Conservation (phyloP, 2,113 vertebrate species). For the Sceloporus undulatus region DNA sequence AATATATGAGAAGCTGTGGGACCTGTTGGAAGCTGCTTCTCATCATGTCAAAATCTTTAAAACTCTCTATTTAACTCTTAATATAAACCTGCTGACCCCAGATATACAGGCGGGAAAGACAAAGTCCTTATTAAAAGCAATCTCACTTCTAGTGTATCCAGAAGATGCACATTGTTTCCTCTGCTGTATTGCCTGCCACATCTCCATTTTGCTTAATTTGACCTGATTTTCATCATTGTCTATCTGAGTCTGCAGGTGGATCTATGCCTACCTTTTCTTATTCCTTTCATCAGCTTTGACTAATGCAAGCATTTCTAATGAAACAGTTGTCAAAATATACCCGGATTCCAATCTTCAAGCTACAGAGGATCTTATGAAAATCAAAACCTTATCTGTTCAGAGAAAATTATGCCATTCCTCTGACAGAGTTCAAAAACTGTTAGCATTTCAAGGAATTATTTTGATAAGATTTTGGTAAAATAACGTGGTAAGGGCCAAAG, state of each 20-base stretch:
- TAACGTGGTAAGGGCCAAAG: background rate
- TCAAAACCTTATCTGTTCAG: background rate
- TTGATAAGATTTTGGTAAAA: background rate
- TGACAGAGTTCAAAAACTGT: background rate
- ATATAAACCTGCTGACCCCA: constrained; percentile 10
- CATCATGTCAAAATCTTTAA: background rate
- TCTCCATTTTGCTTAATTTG: background rate
- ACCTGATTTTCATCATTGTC: background rate
- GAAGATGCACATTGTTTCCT: background rate
- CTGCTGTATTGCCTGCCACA: background rate
- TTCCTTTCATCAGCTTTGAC: background rate
- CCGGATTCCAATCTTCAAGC: background rate
- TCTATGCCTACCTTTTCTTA: background rate
- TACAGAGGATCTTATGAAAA: background rate
- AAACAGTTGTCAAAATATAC: background rate
- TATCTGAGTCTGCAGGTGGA: background rate
- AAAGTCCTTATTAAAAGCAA: background rate
- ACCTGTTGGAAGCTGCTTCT: background rate
- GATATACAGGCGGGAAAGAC: background rate
- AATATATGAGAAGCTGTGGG: background rate
- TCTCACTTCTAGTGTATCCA: constrained; percentile 6
- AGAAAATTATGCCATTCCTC: background rate
- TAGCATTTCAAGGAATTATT: background rate
- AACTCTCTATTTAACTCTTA: background rate
- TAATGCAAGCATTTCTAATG: background rate